Percentiles rank a stretch among this genome's conserved stretches.
Evolutionary conservation across 2,113 vertebrate species (phyloP).

Genomic region (Tragelaphus scriptus): DNA sequence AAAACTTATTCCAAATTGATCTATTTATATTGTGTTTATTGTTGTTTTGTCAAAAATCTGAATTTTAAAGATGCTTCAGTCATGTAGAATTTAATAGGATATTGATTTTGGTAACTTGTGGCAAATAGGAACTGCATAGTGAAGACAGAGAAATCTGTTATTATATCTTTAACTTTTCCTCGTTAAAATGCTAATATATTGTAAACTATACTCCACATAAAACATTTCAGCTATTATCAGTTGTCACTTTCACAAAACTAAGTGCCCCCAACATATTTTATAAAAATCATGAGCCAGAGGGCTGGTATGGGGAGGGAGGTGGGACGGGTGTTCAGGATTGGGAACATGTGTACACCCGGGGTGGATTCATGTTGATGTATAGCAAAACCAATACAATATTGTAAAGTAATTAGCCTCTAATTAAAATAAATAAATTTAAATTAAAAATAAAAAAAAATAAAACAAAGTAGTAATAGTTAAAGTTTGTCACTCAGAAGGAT

Average conservation of each 20-base stretch:
- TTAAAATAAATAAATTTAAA: no score
- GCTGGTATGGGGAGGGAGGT: no score
- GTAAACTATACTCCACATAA: not conserved
- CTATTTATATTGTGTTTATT: not conserved
- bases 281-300: no score
- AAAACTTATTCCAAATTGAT: not conserved
- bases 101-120: not conserved
- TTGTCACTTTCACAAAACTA: not conserved
- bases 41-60: not conserved
- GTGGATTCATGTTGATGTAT: no score
- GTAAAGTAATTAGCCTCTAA: no score
- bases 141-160: not conserved
- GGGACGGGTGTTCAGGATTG: no score
- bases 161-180: not conserved
- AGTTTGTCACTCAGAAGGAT: not conserved
- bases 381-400: no score
- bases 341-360: no score
- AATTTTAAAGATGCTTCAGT: not conserved
- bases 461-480: not conserved
- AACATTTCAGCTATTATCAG: not conserved
- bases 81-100: not conserved
- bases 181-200: not conserved
- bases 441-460: not conserved
- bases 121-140: not conserved
- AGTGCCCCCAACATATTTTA: not conserved